Base-by-base conservation (phyloP, 2,797 vertebrate species). In the Eulemur mongoz region DNA sequence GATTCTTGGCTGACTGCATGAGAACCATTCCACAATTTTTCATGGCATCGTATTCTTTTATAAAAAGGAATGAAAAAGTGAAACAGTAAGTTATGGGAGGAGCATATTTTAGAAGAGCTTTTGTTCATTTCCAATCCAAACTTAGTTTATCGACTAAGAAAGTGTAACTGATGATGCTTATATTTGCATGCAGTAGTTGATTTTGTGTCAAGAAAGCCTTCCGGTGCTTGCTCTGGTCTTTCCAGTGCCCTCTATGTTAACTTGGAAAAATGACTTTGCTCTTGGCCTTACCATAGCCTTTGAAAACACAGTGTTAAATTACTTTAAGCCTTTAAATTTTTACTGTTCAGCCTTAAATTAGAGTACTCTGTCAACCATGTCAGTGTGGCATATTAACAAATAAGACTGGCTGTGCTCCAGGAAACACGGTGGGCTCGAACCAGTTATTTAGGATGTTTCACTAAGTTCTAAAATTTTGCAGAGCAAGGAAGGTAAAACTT, bases 401-500 rank as follows among this genome's bases (percentile, higher is more conserved):
- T 40, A 25, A 22, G 32, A 82, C n/a, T 45, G 48, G 57, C 25
- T 65, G 43, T 48, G 30, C n/a, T 75, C 17, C 57, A 40, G 43
- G 61, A 43, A 72, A 69, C 32, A 35, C 10, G 40, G 11, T 18
- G 63, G n/a, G 25, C 43, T 23, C 13, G 11, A 35, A 11, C n/a
- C 30, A 32, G 15, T 25, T 40, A n/a, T 30, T 14, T 32, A 85
- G 38, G 48, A 40, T 30, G 13, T 65, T 79, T 65, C n/a, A 18
- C 5, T 61, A 54, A 67, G 38, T 83, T 83, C 61, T 88, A 57
- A 75, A 40, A 52, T 32, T 82, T 83, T 45, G 65, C 27, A 65
- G 52, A 78, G 27, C 83, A 84, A 20, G 38, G 80, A 90, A 92
- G 38, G 79, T 84, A 61, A 89, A 83, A 76, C 52, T 57, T 94